Percentiles rank a stretch among this genome's conserved stretches.
Conservation (phyloP, 1,140 invertebrate species). For the Hormaphis cornu region DNA sequence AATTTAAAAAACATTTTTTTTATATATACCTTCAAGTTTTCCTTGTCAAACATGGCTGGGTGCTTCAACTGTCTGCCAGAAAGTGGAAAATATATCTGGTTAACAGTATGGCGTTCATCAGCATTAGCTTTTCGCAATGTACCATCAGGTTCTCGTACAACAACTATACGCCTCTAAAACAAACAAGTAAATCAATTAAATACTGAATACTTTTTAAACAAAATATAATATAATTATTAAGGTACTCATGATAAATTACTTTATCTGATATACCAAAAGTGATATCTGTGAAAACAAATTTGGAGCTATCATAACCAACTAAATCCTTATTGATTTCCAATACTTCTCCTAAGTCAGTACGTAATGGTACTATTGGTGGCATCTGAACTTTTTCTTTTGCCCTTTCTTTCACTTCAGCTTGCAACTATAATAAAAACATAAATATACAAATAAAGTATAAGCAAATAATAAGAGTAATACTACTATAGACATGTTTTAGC, state of each 20-base stretch:
- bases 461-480: background rate
- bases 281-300: slow-evolving; percentile 83
- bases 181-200: slow-evolving; percentile 17
- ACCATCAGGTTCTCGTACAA: slow-evolving; percentile 78
- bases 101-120: slow-evolving; percentile 68
- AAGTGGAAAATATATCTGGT: slow-evolving; percentile 76
- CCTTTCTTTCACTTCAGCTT: slow-evolving; percentile 48
- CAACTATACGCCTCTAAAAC: slow-evolving; percentile 65
- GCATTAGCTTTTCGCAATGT: slow-evolving; percentile 63
- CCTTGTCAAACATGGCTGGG: slow-evolving; percentile 73
- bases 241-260: slow-evolving; percentile 43
- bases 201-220: background rate
- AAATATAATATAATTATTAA: background rate
- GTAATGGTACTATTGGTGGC: slow-evolving; percentile 68
- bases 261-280: slow-evolving; percentile 59
- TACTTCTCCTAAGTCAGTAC: slow-evolving; percentile 47
- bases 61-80: slow-evolving; percentile 54
- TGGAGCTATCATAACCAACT: slow-evolving; percentile 55
- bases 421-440: slow-evolving; percentile 39
- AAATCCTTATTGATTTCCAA: slow-evolving; percentile 65
- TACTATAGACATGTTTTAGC: too few relatives aligned
- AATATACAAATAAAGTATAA: background rate
- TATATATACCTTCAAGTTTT: slow-evolving; percentile 53
- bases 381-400: slow-evolving; percentile 67
- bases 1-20: background rate